Conservation (phyloP, 1,140 invertebrate species). For the Solenopsis fugax region DNA sequence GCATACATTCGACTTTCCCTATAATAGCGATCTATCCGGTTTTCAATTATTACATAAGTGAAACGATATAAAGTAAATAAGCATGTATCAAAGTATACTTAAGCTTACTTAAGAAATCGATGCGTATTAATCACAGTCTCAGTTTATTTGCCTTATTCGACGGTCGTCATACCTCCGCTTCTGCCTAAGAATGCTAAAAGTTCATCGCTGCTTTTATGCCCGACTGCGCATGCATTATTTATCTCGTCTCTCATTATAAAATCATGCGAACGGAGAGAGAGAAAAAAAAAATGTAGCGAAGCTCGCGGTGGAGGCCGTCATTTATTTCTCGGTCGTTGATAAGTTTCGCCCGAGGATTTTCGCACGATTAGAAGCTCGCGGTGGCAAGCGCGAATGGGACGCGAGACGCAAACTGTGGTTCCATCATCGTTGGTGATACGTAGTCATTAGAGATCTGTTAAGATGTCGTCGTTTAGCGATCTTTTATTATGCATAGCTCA, state of each 20-base stretch:
- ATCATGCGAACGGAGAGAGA: constrained; percentile 11
- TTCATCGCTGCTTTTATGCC: constrained; percentile 46
- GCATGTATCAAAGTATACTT: constrained; percentile 27
- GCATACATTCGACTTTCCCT: not conserved
- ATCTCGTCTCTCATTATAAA: constrained; percentile 60
- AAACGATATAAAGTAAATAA: constrained; percentile 28
- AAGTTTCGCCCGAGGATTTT: constrained; percentile 49
- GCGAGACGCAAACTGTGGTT: constrained; percentile 1
- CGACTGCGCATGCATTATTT: constrained; percentile 46
- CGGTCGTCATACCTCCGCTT: constrained; percentile 26
- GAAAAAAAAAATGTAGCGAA: not conserved
- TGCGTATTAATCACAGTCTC: constrained; percentile 49
- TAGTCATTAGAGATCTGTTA: constrained; percentile 59
- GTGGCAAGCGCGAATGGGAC: not conserved
- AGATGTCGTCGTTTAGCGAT: constrained; percentile 61
- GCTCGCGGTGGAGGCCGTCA: constrained; percentile 21
- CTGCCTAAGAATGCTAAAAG: constrained; percentile 48
- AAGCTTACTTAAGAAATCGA: constrained; percentile 52
- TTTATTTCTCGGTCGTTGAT: constrained; percentile 61
- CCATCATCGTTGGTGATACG: constrained; percentile 60
- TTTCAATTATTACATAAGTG: constrained; percentile 22
- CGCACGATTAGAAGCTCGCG: constrained; percentile 43
- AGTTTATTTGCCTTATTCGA: constrained; percentile 40
- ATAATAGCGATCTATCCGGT: not conserved
- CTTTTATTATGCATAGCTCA: constrained; percentile 63